Percentiles rank a stretch among this genome's conserved stretches.
Evolutionary conservation across 2,888 invertebrate species (phyloP).

Genomic region (Megastigmus dorsalis): DNA sequence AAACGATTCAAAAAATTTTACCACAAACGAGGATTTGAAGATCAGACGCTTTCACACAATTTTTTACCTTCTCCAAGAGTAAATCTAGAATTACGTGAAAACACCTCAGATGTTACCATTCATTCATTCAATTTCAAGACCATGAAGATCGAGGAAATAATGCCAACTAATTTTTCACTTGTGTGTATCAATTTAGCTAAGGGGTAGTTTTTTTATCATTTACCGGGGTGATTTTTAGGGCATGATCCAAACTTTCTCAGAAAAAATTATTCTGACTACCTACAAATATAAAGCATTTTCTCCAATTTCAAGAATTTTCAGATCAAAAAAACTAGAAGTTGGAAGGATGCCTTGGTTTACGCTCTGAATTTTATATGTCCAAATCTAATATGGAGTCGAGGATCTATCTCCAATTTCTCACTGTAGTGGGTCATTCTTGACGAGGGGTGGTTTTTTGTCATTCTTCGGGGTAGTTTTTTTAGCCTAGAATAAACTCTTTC

Average conservation of each 20-base stretch:
- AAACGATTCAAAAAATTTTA: no score
- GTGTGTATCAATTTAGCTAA: slow-evolving; percentile 1
- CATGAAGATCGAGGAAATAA: neutral
- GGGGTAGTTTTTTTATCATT: slow-evolving; percentile 1
- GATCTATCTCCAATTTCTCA: neutral
- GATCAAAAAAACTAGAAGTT: neutral
- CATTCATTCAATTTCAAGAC: neutral
- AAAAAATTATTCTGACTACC: neutral
- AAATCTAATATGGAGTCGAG: neutral
- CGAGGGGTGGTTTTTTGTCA: slow-evolving; percentile 10
- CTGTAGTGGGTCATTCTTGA: slow-evolving; percentile 10
- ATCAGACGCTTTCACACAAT: neutral
- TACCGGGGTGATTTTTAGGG: neutral
- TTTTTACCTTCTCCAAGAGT: neutral
- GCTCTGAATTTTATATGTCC: slow-evolving; percentile 1
- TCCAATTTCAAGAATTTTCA: slow-evolving; percentile 10
- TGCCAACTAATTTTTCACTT: neutral
- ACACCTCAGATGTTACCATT: slow-evolving; percentile 1
- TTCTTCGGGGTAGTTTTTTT: slow-evolving; percentile 13
- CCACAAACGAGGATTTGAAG: neutral
- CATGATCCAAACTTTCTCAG: neutral
- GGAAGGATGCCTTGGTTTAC: slow-evolving; percentile 1
- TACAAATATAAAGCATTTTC: neutral
- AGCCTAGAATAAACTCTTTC: neutral
- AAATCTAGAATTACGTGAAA: neutral